Evolutionary conservation across 2,888 invertebrate genomes (phyloP), one percentile per base, ranked within the genome.

Genomic region (Drosophila vallismaia): DNA sequence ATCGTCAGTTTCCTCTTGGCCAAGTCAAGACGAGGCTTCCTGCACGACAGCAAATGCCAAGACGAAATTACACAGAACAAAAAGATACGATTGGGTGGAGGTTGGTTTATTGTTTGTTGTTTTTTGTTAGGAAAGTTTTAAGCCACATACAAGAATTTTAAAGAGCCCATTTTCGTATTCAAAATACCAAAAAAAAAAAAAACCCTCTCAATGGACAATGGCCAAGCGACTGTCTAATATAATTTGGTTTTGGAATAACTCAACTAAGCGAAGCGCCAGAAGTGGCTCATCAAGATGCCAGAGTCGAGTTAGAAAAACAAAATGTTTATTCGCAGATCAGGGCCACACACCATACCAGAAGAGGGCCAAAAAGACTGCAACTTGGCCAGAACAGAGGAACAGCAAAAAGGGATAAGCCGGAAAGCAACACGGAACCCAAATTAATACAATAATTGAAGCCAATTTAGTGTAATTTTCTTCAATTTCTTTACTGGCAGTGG

Each of bases 361-460:
- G 24, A 4, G n/a, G 24, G 3, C 33, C 44, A 40, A 38, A 28
- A 51, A 82, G 72, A 73, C 56, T 48, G 55, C 54, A 49, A 50
- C 49, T 56, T 63, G 48, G 48, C 51, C 54, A 62, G 55, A 12
- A 31, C 19, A 19, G 58, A 7, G 42, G 58, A 55, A 24, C 44
- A 42, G 67, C 66, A 52, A 83, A 82, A 88, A 90, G 87, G 90
- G 89, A 89, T 88, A 85, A 88, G 86, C 86, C 86, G 89, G 89
- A 86, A 90, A 90, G 89, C 88, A 88, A 79, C 89, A 88, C 88
- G 89, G 88, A 90, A 90, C 88, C 89, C 89, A 90, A 90, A 90
- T 90, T 90, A 91, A 91, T 90, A 89, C 90, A 90, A 90, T 91
- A 90, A 90, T 91, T 90, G 91, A 89, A 89, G 89, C 89, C 90